phyloP scores from a whole-genome alignment of 2,113 vertebrate species.

The Tetrao urogallus region DNA sequence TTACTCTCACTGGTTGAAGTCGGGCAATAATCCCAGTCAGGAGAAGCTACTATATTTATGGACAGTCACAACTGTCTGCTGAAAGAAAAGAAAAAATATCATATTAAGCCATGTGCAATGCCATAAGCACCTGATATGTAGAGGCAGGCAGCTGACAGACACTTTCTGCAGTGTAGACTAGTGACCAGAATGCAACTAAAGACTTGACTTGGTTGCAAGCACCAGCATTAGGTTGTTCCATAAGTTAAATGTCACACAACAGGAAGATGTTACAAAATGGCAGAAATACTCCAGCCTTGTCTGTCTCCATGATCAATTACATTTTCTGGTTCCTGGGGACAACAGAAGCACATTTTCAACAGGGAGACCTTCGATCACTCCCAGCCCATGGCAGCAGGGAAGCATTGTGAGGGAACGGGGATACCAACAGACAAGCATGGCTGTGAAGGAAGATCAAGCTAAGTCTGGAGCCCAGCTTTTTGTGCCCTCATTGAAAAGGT shows the following conservation, averaged over 20 bases:
- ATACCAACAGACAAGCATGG: not conserved
- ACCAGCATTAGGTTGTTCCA: not conserved
- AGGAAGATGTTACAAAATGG: not conserved
- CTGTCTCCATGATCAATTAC: not conserved
- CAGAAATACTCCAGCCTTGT: not conserved
- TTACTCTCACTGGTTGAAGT: not conserved
- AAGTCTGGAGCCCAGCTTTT: not conserved
- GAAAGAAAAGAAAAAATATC: not conserved
- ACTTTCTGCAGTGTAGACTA: not conserved
- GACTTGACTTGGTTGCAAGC: not conserved
- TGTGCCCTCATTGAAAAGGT: not conserved
- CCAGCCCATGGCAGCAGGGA: not conserved
- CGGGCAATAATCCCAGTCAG: not conserved
- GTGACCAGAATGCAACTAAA: not conserved
- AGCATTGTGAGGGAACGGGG: fast-evolving
- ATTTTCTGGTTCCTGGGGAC: not conserved
- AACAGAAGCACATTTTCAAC: not conserved
- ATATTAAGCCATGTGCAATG: not conserved
- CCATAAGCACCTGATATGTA: not conserved
- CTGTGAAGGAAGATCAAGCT: not conserved
- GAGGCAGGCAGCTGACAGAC: not conserved
- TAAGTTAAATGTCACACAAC: not conserved
- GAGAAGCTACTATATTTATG: not conserved
- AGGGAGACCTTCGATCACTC: not conserved
- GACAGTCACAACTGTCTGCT: not conserved